Evolutionary conservation across 2,113 vertebrate species (phyloP), one percentile per base, ranked within the genome.

Genomic region (Argyrosomus japonicus): DNA sequence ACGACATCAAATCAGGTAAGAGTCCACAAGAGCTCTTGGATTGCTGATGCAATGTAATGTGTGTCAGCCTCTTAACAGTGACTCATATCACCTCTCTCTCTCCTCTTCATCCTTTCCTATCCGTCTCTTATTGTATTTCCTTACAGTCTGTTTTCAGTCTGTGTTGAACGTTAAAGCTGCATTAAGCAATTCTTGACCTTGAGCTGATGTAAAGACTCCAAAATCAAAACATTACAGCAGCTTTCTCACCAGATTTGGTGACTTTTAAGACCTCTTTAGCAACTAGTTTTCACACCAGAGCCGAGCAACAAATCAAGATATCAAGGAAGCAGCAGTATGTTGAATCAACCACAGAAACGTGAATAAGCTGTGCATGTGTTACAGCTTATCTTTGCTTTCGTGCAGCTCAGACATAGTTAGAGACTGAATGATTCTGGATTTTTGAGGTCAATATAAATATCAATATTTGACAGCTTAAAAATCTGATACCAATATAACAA

Each of bases 1-100:
- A 12, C n/a, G 15, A 1, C 13, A 64, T 53, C 48, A 18, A 11
- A 43, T 15, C 36, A 47, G 15, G 36, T 19, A 13, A 58, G 70
- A 65, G 60, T 7, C 29, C 3, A 13, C 19, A 81, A n/a, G 53
- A 57, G 29, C 51, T 69, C 36, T 17, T 36, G 23, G 29, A 19
- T 1, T 2, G 25, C 63, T 36, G 63, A 68, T 71, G 58, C 77
- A 48, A 45, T 58, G 61, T 63, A 56, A 72, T 3, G 12, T 54
- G 65, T 29, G 50, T 62, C 48, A 48, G 4, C 32, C 79, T 60
- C 45, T 81, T 48, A 40, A 32, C 71, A n/a, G 23, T 68, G 63
- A 47, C 32, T 75, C 43, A 27, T 51, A 45, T 63, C 43, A 19
- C 56, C 27, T 23, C 54, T 56, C 11, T 4, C 50, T 43, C 15